Evolutionary conservation across 2,113 vertebrate genomes (phyloP).

Genomic region (Grantiella picta): DNA sequence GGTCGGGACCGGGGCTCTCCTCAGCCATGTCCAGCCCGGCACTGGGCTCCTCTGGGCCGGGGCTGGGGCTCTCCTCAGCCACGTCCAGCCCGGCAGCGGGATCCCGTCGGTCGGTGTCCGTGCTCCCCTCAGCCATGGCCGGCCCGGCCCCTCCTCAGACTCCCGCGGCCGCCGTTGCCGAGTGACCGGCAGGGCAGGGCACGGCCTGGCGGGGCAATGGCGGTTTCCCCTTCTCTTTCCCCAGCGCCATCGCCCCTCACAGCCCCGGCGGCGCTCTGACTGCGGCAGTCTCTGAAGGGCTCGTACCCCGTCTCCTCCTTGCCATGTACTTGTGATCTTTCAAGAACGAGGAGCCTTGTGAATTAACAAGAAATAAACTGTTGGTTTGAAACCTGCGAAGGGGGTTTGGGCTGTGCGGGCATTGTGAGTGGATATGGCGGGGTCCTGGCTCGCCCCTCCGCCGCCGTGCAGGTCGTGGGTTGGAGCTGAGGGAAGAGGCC

Average conservation of each 20-base stretch:
- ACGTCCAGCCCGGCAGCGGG: not conserved
- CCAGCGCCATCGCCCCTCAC: not conserved
- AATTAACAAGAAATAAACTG: not conserved
- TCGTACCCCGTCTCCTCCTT: not conserved
- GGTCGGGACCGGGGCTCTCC: not conserved
- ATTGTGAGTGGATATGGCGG: not conserved
- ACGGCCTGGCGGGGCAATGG: not conserved
- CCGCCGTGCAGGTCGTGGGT: rapidly evolving
- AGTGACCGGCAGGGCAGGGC: not conserved
- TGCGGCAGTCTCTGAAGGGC: not conserved
- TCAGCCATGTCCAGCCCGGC: no score
- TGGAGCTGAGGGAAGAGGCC: not conserved
- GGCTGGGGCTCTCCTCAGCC: not conserved
- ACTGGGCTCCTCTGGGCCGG: rapidly evolving
- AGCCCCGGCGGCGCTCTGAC: not conserved
- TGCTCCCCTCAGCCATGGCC: not conserved
- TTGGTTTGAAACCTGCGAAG: not conserved
- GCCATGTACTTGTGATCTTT: not conserved
- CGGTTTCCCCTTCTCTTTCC: rapidly evolving
- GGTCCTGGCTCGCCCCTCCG: rapidly evolving
- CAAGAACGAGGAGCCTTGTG: not conserved
- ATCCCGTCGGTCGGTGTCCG: rapidly evolving
- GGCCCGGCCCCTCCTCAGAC: not conserved
- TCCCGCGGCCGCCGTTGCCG: not conserved
- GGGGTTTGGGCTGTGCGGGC: rapidly evolving